Evolutionary conservation across 1,140 invertebrate species (phyloP).

Genomic region (Lepidotrigona ventralis): DNA sequence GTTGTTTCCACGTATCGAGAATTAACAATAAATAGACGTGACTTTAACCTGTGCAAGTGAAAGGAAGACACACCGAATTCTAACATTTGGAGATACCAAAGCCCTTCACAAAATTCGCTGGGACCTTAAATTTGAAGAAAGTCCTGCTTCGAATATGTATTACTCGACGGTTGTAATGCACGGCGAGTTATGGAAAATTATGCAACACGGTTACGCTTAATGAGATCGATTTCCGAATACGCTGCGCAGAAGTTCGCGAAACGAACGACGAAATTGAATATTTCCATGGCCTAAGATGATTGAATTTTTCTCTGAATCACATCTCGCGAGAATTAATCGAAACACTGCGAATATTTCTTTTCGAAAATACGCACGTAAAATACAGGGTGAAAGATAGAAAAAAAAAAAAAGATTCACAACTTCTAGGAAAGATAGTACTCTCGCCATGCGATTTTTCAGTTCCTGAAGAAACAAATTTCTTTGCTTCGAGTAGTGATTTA

Average conservation of each 20-base stretch:
- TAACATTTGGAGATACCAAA: background rate
- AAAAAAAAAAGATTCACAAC: too few relatives aligned
- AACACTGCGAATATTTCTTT: background rate
- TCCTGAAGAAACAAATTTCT: too few relatives aligned
- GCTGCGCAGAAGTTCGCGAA: background rate
- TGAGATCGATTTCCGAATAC: conserved; percentile 35
- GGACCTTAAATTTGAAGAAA: background rate
- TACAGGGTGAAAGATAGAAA: too few relatives aligned
- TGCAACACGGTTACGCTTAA: conserved; percentile 29
- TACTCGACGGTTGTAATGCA: background rate
- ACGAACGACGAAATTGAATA: conserved; percentile 10
- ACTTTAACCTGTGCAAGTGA: background rate
- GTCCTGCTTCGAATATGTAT: background rate
- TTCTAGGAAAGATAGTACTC: too few relatives aligned
- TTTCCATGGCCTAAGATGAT: conserved; percentile 11
- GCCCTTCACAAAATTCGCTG: background rate
- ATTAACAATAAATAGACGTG: background rate
- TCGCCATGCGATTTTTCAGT: too few relatives aligned
- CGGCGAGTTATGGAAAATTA: conserved; percentile 39
- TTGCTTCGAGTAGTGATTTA: too few relatives aligned
- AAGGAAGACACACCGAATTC: background rate
- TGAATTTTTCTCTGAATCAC: background rate
- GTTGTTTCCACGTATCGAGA: background rate
- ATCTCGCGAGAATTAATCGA: background rate
- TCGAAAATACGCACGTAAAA: too few relatives aligned